Evolutionary conservation across 2,888 invertebrate species (phyloP), one percentile per base, ranked within the genome.

Genomic region (Maniola hyperantus): DNA sequence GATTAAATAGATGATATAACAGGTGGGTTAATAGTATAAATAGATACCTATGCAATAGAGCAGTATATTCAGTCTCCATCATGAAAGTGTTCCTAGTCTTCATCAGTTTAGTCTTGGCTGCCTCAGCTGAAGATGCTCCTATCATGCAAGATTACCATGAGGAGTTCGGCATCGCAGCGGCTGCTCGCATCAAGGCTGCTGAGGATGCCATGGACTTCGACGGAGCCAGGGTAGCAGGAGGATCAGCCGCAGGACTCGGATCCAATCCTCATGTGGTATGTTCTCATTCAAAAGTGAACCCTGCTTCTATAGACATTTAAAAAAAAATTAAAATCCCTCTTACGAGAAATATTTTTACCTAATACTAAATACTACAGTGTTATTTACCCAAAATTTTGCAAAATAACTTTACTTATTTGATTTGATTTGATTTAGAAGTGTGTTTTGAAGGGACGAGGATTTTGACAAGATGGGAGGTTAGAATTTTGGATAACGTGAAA

Each of bases 131-230:
- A 5, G 26, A 18, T 11, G 55, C n/a, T n/a, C 64, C 54, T 2
- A 64, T 64, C 58, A 36, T 36, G 50, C 11, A 39, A 11, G 64
- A 64, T 5, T 64, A 64, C 11, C 64, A 64, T 34, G 11, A 18
- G 6, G 46, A 64, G 34, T 44, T 55, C 34, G 64, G 64, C 15
- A 55, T 64, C 7, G 44, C 55, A 4, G 36, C 11, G 8, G 54
- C 46, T 0, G 34, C 44, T 7, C 64, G 64, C 20, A 64, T 64
- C 46, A 46, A 46, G 36, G 33, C 34, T 0, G 48, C 26, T 10
- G 64, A 64, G 33, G 54, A 11, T 46, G 44, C 64, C 13, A 48
- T 18, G 64, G 64, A 64, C 36, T 64, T 64, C 55, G 64, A 64
- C 10, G 64, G 64, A 8, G 33, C 54, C 34, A 64, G 64, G 48